Percentiles rank a stretch among this genome's conserved stretches.
These are phyloP conservation scores for Biston stratarius DNA, from an alignment of 2,888 invertebrate genomes.

Conservation along the genomic window DNA sequence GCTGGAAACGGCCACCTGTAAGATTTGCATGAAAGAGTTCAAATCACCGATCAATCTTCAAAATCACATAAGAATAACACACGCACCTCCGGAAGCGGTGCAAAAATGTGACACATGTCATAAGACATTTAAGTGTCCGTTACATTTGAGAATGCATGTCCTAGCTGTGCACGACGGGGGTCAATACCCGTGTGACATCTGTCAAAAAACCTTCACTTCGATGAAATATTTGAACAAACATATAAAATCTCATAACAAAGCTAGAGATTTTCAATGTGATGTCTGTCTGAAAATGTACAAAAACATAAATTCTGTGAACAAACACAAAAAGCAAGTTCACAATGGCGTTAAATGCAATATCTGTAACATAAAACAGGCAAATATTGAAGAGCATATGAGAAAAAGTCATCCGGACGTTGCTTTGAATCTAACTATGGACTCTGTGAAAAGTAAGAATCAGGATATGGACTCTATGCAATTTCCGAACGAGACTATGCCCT, in stretches of 20 bases:
- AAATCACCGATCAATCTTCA: slow-evolving; percentile 53
- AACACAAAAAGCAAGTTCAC: slow-evolving; percentile 56
- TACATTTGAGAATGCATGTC: slow-evolving; percentile 58
- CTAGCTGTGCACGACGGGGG: slow-evolving; percentile 56
- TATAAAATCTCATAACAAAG: slow-evolving; percentile 52
- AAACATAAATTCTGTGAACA: slow-evolving; percentile 51
- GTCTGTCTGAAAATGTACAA: slow-evolving; percentile 55
- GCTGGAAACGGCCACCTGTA: slow-evolving; percentile 47
- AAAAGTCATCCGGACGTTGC: slow-evolving; percentile 25
- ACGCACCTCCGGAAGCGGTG: slow-evolving; percentile 57
- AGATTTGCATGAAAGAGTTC: slow-evolving; percentile 56
- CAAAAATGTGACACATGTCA: slow-evolving; percentile 54
- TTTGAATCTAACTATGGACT: neutral
- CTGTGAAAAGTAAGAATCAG: neutral
- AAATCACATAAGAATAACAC: slow-evolving; percentile 57
- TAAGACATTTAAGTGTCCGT: slow-evolving; percentile 56
- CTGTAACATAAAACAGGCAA: slow-evolving; percentile 40
- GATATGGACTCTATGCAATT: neutral
- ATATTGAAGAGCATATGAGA: slow-evolving; percentile 34
- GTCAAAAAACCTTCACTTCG: slow-evolving; percentile 54
- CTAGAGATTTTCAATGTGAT: slow-evolving; percentile 46
- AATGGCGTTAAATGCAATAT: slow-evolving; percentile 39
- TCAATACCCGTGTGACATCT: slow-evolving; percentile 51
- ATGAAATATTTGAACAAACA: slow-evolving; percentile 58
- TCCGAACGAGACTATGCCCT: neutral